Conservation (phyloP, 2,113 vertebrate species). For the Glareola pratincola region DNA sequence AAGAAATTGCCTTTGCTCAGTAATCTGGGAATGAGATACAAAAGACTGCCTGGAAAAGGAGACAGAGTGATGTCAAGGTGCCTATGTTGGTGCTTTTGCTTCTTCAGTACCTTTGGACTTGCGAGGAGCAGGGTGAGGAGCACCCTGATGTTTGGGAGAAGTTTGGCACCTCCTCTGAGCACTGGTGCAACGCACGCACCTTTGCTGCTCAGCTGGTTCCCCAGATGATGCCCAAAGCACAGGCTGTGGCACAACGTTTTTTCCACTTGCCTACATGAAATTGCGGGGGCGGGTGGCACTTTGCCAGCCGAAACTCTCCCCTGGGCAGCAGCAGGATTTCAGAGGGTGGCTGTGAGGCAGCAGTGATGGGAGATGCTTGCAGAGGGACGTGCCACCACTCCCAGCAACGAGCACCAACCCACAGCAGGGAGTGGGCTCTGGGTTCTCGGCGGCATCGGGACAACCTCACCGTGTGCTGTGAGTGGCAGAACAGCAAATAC, state of each 20-base stretch:
- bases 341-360: not conserved
- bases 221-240: not conserved
- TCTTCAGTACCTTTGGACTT: not conserved
- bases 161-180: not conserved
- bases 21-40: not conserved
- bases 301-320: slow-evolving; percentile 10
- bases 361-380: not conserved
- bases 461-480: fast-evolving
- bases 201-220: not conserved
- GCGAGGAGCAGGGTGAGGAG: not conserved
- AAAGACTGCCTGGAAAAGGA: not conserved
- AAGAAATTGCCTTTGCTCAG: not conserved
- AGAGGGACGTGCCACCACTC: not conserved
- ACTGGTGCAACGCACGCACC: not conserved
- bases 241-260: not conserved
- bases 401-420: not conserved
- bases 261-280: not conserved
- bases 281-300: not conserved
- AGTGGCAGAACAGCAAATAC: not conserved
- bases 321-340: not conserved
- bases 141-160: fast-evolving
- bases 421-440: not conserved
- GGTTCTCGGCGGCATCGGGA: not conserved
- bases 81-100: not conserved
- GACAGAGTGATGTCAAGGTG: not conserved